These are phyloP conservation scores for Creontiades dilutus DNA, from an alignment of 2,888 invertebrate genomes.

Conservation along the genomic window DNA sequence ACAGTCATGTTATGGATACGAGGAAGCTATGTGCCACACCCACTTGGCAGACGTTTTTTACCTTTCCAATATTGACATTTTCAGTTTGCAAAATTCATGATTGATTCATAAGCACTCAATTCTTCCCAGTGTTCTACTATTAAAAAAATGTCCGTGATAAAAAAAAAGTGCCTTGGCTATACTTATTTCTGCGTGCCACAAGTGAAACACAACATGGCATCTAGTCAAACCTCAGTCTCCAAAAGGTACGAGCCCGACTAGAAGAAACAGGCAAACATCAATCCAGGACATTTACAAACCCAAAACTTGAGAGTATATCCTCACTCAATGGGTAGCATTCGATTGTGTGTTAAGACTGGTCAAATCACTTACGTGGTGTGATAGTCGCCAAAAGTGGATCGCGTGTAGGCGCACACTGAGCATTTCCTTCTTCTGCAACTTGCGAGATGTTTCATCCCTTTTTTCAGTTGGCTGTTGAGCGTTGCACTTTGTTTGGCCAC, in stretches of 20 bases:
- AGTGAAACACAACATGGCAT: constrained; percentile 48
- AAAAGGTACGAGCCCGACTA: constrained; percentile 53
- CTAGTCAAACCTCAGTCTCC: constrained; percentile 59
- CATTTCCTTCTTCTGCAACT: constrained; percentile 81
- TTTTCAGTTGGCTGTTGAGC: constrained; percentile 80
- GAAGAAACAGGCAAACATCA: constrained; percentile 55
- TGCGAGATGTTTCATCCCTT: constrained; percentile 81
- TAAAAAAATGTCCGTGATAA: background rate
- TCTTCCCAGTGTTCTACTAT: too few species aligned
- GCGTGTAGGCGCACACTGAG: constrained; percentile 82
- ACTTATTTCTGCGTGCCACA: background rate
- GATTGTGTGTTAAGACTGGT: too few species aligned
- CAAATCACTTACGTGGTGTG: constrained; percentile 71
- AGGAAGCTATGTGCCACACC: too few species aligned
- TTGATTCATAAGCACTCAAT: too few species aligned
- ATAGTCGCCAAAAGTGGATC: constrained; percentile 81
- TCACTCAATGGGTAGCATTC: too few species aligned
- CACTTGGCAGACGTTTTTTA: too few species aligned
- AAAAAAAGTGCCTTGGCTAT: constrained; percentile 40
- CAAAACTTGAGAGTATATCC: background rate
- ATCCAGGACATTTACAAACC: background rate
- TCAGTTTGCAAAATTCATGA: too few species aligned
- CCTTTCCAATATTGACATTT: too few species aligned
- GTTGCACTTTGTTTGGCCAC: constrained; percentile 80
- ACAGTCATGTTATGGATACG: too few species aligned